Percentiles rank a stretch among this genome's conserved stretches.
These are phyloP conservation scores for Cyanoliseus patagonus DNA, from an alignment of 2,113 vertebrate species.

Conservation along the genomic window DNA sequence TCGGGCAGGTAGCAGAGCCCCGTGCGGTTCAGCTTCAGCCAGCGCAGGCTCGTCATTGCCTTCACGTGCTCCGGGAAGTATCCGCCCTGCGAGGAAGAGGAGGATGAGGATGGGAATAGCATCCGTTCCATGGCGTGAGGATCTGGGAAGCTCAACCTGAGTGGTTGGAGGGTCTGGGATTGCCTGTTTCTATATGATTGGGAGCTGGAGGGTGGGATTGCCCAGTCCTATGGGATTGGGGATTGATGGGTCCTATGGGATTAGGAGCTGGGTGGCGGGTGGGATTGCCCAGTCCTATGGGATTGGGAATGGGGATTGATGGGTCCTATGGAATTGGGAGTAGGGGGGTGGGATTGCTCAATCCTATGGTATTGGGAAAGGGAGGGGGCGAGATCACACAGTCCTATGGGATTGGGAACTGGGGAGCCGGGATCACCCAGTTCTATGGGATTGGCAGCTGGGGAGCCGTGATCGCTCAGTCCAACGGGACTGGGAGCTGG, in stretches of 20 bases:
- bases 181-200: accelerated
- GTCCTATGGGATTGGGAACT: background rate
- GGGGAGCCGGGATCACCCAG: accelerated
- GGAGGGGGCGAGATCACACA: background rate
- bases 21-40: conserved; percentile 95
- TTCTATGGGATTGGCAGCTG: background rate
- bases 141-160: background rate
- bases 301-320: accelerated
- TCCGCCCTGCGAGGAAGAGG: conserved; percentile 79
- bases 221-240: accelerated
- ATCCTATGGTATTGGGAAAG: too few species aligned
- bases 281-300: too few species aligned
- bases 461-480: background rate
- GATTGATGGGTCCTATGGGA: too few species aligned
- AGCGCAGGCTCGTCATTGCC: conserved; percentile 95
- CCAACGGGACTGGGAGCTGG: background rate
- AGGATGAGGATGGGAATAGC: background rate
- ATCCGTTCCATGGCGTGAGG: background rate
- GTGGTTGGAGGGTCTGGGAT: background rate
- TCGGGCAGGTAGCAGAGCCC: conserved; percentile 98
- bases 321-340: too few species aligned
- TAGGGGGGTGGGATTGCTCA: background rate
- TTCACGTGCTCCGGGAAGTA: conserved; percentile 97
- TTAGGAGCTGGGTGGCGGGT: accelerated
- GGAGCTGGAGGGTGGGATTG: accelerated